Evolutionary conservation across 2,797 vertebrate genomes (phyloP), one percentile per base, ranked within the genome.

Genomic region (Lepus oiostolus): DNA sequence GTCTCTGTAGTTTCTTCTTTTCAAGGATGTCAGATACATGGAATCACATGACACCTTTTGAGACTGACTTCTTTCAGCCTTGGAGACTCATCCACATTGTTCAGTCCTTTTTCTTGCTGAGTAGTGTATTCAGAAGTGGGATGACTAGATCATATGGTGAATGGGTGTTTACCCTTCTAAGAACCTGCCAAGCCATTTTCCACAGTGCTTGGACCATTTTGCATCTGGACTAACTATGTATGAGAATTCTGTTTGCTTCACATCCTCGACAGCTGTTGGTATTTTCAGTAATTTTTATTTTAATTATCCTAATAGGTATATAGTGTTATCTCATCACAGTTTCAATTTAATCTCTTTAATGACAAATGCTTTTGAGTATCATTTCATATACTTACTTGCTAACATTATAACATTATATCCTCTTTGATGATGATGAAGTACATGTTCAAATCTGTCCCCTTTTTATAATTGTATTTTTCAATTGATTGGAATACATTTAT

Each of bases 341-440:
- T 91, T 95, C 32, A 85, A 38, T 83, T 90, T 92, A 88, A 79
- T 91, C 88, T 95, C 30, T 54, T 47, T 93, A 96, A 84, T 89
- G 76, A 12, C 67, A 80, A 91, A 71, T 77, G 42, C 92, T 89
- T 11, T 63, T 63, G 11, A 86, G 60, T 30, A 89, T 82, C 54
- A 67, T 50, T 89, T 91, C 52, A 52, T 94, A 42, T 85, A 35
- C 7, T 67, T 52, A 95, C 95, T 85, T 93, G 52, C 42, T 65
- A 92, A 19, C 19, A 28, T 58, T 58, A 58, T 67, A 50, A 19
- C 19, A 28, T 58, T 58, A 58, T 67, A 50, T 85, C 28, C 42
- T 90, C 54, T 88, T 88, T n/a, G 16, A 68, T 47, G 42, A 47
- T 92, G 60, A 47, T 92, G 60, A 95, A 95, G 24, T 82, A 47